These are phyloP conservation scores for Heliconius erato DNA, from an alignment of 2,888 invertebrate species.

Conservation along the genomic window DNA sequence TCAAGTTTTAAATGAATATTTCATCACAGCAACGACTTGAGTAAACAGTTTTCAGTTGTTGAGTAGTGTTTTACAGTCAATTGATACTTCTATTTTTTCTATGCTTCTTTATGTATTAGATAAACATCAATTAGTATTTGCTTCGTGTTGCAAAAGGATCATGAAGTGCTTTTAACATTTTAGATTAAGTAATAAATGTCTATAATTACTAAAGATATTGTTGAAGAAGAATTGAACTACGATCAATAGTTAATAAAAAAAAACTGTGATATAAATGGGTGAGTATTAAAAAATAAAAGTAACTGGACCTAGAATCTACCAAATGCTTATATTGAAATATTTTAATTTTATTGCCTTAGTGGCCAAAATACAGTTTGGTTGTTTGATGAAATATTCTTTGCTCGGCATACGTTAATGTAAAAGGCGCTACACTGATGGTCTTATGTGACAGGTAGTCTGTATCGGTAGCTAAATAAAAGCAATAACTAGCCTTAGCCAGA, in stretches of 20 bases:
- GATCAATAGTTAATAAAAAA: neutral
- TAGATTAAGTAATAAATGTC: conserved; percentile 3
- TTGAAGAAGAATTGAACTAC: neutral
- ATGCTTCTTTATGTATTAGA: neutral
- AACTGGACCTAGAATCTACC: neutral
- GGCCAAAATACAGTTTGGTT: neutral
- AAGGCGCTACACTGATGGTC: conserved; percentile 11
- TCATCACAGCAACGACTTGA: neutral
- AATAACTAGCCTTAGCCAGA: conserved; percentile 14
- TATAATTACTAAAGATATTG: neutral
- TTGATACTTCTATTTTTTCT: too few relatives aligned
- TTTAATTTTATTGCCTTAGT: neutral
- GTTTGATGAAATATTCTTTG: conserved; percentile 1
- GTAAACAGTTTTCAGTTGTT: neutral
- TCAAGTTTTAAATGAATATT: neutral
- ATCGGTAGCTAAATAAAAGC: conserved; percentile 7
- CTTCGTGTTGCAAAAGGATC: neutral
- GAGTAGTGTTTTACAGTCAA: too few relatives aligned
- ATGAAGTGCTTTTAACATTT: neutral
- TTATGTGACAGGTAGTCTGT: conserved; percentile 11
- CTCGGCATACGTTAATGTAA: conserved; percentile 28
- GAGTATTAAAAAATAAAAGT: neutral
- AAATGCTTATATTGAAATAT: neutral
- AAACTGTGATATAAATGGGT: conserved; percentile 17
- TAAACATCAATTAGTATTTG: neutral